Conservation (phyloP, 2,797 vertebrate species). For the Catamblyrhynchus diadema region DNA sequence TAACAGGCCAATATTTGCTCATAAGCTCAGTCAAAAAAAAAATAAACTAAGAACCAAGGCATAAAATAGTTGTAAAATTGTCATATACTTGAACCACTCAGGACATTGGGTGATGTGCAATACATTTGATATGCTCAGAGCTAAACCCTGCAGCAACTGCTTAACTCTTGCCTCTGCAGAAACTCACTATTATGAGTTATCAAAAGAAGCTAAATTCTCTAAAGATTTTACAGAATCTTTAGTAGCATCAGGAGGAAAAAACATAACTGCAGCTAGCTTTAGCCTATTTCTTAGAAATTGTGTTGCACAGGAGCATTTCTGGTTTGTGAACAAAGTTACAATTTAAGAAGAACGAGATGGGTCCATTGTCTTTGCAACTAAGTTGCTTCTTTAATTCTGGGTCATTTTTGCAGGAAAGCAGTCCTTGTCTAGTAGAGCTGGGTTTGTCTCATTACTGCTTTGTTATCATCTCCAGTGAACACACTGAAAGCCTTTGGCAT, state of each 20-base stretch:
- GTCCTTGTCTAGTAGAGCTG: neutral
- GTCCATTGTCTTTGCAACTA: neutral
- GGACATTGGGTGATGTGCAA: neutral
- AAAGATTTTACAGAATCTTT: neutral
- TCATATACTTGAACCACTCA: neutral
- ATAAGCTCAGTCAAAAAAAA: neutral
- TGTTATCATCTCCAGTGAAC: neutral
- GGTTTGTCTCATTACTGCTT: neutral
- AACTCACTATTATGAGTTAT: neutral
- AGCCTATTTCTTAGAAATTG: neutral
- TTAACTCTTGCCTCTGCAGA: neutral
- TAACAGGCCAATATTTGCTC: neutral
- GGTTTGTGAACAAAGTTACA: neutral
- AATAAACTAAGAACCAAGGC: neutral
- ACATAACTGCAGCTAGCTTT: neutral
- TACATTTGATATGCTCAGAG: neutral
- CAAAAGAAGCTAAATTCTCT: neutral
- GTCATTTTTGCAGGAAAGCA: neutral
- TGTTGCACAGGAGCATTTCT: neutral
- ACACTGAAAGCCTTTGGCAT: neutral
- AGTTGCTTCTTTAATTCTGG: neutral
- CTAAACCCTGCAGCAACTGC: neutral
- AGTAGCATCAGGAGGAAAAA: neutral
- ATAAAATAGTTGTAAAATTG: neutral
- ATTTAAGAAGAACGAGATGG: neutral